These are phyloP conservation scores for Hirtodrosophila confusa DNA, from an alignment of 2,888 invertebrate species.

Conservation along the genomic window DNA sequence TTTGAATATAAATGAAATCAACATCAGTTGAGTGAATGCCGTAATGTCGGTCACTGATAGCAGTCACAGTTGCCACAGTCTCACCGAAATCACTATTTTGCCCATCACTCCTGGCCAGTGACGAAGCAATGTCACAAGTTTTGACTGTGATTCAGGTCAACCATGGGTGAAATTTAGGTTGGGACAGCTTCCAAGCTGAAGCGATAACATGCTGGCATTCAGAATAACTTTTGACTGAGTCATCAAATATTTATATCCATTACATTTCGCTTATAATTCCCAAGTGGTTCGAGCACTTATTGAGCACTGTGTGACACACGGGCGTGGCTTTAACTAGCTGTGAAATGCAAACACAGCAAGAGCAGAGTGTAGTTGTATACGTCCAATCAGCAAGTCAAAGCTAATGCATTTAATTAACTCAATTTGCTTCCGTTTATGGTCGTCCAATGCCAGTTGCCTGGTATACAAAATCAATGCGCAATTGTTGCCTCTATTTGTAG, in stretches of 20 bases:
- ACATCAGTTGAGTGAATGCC: no score
- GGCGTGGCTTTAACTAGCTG: constrained; percentile 6
- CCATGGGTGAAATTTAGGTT: not conserved
- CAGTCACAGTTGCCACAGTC: no score
- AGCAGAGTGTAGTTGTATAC: not conserved
- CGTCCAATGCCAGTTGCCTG: constrained; percentile 1
- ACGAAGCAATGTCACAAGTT: constrained; percentile 7
- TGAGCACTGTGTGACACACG: constrained; percentile 9
- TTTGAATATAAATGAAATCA: no score
- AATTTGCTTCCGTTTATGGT: constrained; percentile 31
- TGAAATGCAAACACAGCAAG: constrained; percentile 8
- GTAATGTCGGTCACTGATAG: no score
- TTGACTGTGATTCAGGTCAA: constrained; percentile 13
- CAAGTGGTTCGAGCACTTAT: constrained; percentile 22
- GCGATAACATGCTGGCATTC: constrained; percentile 7
- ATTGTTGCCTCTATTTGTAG: not conserved
- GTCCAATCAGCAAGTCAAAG: constrained; percentile 11
- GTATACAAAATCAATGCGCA: constrained; percentile 16
- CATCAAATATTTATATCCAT: constrained; percentile 31
- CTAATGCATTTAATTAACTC: constrained; percentile 37
- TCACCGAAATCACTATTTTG: no score
- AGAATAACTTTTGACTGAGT: constrained; percentile 7
- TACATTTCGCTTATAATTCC: constrained; percentile 30
- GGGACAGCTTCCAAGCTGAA: constrained; percentile 5
- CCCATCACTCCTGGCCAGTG: no score